Conservation (phyloP, 2,113 vertebrate genomes). For the Perca fluviatilis region DNA sequence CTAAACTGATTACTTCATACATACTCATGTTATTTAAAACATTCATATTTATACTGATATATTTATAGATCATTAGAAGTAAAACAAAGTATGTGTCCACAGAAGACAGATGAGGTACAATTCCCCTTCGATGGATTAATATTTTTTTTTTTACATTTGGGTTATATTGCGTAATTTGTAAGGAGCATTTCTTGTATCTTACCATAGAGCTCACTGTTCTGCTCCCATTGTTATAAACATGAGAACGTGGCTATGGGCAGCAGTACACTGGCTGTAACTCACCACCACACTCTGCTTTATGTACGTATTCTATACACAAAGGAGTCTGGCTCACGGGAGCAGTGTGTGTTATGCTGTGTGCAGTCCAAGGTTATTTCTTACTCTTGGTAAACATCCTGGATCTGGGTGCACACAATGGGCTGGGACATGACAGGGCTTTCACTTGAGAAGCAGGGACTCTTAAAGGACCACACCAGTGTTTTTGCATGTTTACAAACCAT, state of each 20-base stretch:
- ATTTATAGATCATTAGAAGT: background rate
- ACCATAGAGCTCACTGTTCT: background rate
- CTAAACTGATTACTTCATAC: background rate
- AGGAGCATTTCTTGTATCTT: background rate
- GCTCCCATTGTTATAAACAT: background rate
- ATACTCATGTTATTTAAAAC: background rate
- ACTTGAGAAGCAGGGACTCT: constrained; percentile 16
- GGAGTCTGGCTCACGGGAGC: background rate
- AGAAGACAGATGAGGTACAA: background rate
- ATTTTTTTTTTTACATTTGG: background rate
- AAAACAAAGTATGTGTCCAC: background rate
- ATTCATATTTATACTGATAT: background rate
- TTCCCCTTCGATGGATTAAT: background rate
- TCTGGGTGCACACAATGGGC: constrained; percentile 60
- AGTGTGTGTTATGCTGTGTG: constrained; percentile 24
- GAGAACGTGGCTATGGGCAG: background rate
- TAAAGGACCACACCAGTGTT: constrained; percentile 10
- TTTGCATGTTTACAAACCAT: background rate
- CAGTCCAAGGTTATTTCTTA: constrained; percentile 52
- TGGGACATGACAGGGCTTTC: constrained; percentile 27
- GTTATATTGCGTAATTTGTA: background rate
- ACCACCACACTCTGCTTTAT: background rate
- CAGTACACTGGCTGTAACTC: background rate
- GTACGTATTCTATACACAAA: constrained; percentile 37
- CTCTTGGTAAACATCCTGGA: constrained; percentile 76